phyloP scores from a whole-genome alignment of 1,140 invertebrate species.

The Drosophila sechellia region DNA sequence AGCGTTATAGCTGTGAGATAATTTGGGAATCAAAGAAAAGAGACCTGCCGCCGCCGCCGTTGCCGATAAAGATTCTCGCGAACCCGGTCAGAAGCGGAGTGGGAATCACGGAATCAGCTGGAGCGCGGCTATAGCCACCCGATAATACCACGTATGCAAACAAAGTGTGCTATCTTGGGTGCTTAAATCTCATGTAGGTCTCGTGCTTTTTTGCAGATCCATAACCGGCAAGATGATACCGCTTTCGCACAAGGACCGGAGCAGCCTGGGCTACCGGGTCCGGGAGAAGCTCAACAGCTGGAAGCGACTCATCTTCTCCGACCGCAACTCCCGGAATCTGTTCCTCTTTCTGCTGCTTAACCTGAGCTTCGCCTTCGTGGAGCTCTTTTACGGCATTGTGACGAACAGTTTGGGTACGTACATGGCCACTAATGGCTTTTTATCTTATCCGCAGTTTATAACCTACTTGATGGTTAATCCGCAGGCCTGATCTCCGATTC shows the following conservation, averaged over 20 bases:
- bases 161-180: constrained; percentile 40
- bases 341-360: constrained; percentile 98
- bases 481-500: constrained; percentile 97
- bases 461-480: constrained; percentile 36
- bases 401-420: constrained; percentile 94
- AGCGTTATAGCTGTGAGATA: constrained; percentile 43
- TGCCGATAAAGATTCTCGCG: constrained; percentile 41
- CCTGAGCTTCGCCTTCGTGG: constrained; percentile 98
- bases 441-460: constrained; percentile 40
- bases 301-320: constrained; percentile 95
- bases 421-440: constrained; percentile 13
- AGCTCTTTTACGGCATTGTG: constrained; percentile 97
- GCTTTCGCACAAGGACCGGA: constrained; percentile 90
- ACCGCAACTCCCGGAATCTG: constrained; percentile 96
- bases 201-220: constrained; percentile 3
- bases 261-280: constrained; percentile 87
- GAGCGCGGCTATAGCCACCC: constrained; percentile 42
- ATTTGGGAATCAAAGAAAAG: constrained; percentile 35
- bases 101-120: constrained; percentile 37
- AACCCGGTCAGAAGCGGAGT: constrained; percentile 33
- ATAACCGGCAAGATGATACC: constrained; percentile 86
- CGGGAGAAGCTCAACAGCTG: constrained; percentile 90
- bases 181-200: background rate
- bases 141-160: constrained; percentile 81
- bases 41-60: constrained; percentile 40